Base-by-base conservation (phyloP, 2,888 invertebrate species). In the Agrochola litura region DNA sequence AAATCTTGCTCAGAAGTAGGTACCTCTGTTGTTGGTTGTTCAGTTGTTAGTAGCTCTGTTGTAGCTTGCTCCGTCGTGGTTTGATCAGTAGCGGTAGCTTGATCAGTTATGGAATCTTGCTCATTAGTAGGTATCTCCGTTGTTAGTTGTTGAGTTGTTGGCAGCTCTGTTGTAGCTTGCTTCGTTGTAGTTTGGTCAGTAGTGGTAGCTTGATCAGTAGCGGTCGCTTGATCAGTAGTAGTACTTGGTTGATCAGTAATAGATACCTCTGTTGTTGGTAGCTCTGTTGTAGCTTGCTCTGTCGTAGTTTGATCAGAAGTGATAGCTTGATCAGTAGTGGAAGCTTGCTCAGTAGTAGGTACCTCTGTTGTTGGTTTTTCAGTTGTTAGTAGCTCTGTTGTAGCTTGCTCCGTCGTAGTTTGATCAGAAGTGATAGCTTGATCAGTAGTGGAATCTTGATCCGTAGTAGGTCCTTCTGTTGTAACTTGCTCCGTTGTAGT, bases 41-140 rank as follows among this genome's bases (percentile, higher is more conserved):
- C 37, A 37, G 37, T 37, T 37, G 37, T 37, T 37, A 5, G 9
- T 9, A 43, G 43, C 9, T 43, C 43, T 43, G 43, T 43, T 43
- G 43, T 43, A 43, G 43, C 43, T 43, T 43, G 9, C 43, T 43
- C 43, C 9, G 43, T 43, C 9, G 43, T 5, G 56, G 37, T 6
- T 60, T 12, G 25, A 43, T n/a, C 74, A 61, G 70, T 75, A 25
- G 79, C 22, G 12, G 37, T 37, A 37, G 54, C 8, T 37, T 64
- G 58, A 14, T 49, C 30, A n/a, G 85, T 63, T 16, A 69, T 37
- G 22, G 30, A 37, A 37, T 37, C 37, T 37, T 37, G 37, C 37
- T 37, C 37, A 37, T 4, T 37, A 37, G 37, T 37, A 37, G 37
- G 37, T 37, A 37, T 4, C 37, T 37, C 37, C 3, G 37, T 37